phyloP scores from a whole-genome alignment of 2,113 vertebrate genomes.

The Oceanites oceanicus region DNA sequence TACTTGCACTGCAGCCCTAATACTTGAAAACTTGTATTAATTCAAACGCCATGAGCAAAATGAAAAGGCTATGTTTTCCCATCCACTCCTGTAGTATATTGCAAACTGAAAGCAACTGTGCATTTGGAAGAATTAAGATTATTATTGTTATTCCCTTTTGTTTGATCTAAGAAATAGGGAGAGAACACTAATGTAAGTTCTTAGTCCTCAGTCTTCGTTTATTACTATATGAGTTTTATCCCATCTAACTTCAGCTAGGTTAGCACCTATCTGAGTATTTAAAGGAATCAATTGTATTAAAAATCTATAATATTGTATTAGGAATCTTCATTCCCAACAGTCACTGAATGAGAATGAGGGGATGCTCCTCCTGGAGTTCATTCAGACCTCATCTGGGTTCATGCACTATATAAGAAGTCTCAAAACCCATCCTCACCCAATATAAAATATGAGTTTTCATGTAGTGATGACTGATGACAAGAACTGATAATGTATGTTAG shows the following conservation, averaged over 20 bases:
- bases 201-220: not conserved
- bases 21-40: constrained; percentile 27
- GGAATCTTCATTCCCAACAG: not conserved
- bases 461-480: not conserved
- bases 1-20: constrained; percentile 9
- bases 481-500: not conserved
- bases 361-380: not conserved
- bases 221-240: not conserved
- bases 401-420: not conserved
- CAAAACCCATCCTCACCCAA: not conserved
- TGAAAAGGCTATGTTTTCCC: not conserved
- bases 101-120: not conserved
- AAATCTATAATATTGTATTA: not conserved
- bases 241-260: not conserved
- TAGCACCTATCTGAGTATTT: not conserved
- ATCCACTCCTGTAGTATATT: not conserved
- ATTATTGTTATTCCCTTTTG: not conserved
- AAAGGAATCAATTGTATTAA: not conserved
- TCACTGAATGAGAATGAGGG: not conserved
- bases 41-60: not conserved
- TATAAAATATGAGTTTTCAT: not conserved
- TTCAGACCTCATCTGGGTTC: not conserved
- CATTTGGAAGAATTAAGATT: not conserved
- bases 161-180: not conserved
- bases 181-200: not conserved